A percentile compares a stretch with the other conserved stretches of the same genome.
Evolutionary conservation across 2,797 vertebrate genomes (phyloP).

Genomic region (Pantherophis vulpinus): DNA sequence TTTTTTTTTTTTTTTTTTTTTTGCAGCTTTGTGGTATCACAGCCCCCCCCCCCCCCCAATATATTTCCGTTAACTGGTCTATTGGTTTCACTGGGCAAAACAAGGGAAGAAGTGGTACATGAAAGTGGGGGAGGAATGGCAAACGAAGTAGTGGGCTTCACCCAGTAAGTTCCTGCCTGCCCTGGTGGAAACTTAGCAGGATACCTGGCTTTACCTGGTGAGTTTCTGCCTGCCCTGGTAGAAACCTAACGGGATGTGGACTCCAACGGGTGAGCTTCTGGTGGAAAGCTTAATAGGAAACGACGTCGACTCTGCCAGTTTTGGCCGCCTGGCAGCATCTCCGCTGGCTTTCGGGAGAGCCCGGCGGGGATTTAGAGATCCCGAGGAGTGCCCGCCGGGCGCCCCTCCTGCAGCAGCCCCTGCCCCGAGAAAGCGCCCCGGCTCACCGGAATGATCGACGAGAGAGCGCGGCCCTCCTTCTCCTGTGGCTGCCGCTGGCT

Average conservation of each 20-base stretch:
- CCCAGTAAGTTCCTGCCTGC: background rate
- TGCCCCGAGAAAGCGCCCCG: background rate
- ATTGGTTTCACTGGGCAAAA: background rate
- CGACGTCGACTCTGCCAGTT: background rate
- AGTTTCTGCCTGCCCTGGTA: background rate
- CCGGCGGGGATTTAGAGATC: background rate
- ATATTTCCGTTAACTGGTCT: background rate
- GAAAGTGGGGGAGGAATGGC: background rate
- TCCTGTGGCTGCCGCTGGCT: background rate
- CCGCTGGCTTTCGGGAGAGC: background rate
- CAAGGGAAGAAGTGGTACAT: background rate
- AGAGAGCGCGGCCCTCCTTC: background rate
- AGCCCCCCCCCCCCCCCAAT: rapidly evolving
- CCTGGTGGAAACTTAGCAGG: background rate
- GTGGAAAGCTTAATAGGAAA: background rate
- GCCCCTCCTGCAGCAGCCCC: background rate
- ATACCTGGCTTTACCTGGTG: background rate
- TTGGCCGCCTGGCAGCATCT: too few species aligned
- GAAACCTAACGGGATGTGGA: too few species aligned
- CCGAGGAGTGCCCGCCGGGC: background rate
- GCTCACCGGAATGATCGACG: slow-evolving; percentile 18
- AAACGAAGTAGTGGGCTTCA: background rate
- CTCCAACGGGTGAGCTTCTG: background rate
- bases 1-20: background rate
- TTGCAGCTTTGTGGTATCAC: background rate